Evolutionary conservation across 2,888 invertebrate species (phyloP).

Genomic region (Dynastes hyllus): DNA sequence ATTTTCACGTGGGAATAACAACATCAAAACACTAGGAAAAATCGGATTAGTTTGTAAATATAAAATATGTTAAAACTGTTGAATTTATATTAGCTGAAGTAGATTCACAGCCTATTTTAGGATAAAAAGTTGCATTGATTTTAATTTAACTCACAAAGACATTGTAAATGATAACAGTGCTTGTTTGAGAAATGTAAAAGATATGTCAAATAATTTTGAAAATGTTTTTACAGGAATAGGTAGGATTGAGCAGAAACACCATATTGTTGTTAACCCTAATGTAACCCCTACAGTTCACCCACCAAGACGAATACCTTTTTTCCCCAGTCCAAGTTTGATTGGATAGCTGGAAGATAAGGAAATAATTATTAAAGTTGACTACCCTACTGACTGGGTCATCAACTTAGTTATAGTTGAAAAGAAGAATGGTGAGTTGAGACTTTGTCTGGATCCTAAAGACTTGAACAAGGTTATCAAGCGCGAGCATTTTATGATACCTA

Average conservation of each 20-base stretch:
- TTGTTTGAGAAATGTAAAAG: neutral
- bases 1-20: no score
- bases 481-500: no score
- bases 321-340: no score
- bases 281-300: no score
- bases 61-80: no score
- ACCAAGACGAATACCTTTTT: slow-evolving; percentile 18
- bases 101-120: no score
- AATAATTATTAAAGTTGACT: no score
- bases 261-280: neutral
- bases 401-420: slow-evolving; percentile 50
- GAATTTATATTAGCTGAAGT: no score
- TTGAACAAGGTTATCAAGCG: slow-evolving; percentile 55
- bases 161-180: neutral
- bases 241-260: neutral
- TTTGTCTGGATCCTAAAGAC: slow-evolving; percentile 60
- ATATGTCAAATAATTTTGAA: slow-evolving; percentile 4
- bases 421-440: slow-evolving; percentile 53
- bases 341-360: neutral
- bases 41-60: no score
- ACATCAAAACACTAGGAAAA: no score
- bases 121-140: no score
- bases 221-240: slow-evolving; percentile 15
- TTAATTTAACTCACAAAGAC: no score
- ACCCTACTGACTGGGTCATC: slow-evolving; percentile 44